Evolutionary conservation across 1,140 invertebrate genomes (phyloP), one percentile per base, ranked within the genome.

Genomic region (Brachionus rotundiformis): DNA sequence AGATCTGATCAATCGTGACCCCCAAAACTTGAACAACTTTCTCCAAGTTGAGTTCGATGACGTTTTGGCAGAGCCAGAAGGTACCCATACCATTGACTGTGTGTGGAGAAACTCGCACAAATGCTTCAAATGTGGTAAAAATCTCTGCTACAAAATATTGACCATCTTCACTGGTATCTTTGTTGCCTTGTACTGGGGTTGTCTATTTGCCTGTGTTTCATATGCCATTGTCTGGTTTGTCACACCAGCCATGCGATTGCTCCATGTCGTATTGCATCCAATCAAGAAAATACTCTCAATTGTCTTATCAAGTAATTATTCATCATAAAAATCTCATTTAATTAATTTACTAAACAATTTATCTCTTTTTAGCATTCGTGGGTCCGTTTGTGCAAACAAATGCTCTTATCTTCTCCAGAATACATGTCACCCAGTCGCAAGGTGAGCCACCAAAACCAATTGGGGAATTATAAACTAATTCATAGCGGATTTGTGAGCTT

Each of bases 31-130:
- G 41, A 83, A 83, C 76, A 73, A 82, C n/a, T 54, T 86, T 94
- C 11, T 85, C 11, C 61, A 86, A 85, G 83, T 85, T 3, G 33
- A 80, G 19, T 94, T 92, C 91, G 91, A 92, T 82, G 92, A 93
- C 83, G 90, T 93, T 49, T 90, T 94, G 27, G 93, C 92, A 0
- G 93, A 94, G 87, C 92, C 93, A 4, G 91, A 92, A 79, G 91
- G 91, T 2, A 91, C 92, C 4, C 88, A 92, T 44, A 92, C 92
- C 83, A 90, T 91, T 1, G 91, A 93, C 85, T 92, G 92, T 85
- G 92, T 92, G 31, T 94, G 93, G 93, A 89, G 90, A 27, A 87
- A 92, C 13, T 92, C 92, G 82, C 90, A 90, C 83, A 88, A 90
- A 47, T 93, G 92, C 84, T 94, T 92, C 87, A 89, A 89, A 33